Base-by-base conservation (phyloP, 2,113 vertebrate genomes). In the Pachycephala philippinensis region DNA sequence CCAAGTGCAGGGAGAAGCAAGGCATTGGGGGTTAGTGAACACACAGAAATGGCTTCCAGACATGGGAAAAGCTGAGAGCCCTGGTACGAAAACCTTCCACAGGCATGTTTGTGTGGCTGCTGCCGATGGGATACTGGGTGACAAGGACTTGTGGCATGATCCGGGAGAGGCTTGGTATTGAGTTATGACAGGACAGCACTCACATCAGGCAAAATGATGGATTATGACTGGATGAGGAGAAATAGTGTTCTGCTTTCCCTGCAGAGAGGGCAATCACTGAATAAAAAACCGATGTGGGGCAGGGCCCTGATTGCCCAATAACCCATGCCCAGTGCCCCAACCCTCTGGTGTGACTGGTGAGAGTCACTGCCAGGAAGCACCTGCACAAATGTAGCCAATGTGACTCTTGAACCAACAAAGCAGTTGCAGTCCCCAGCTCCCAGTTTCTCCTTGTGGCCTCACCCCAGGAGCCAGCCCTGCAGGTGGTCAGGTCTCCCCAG, bases 221-320 rank as follows among this genome's bases (percentile, higher is more conserved):
- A 22, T 37, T 5, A 37, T 71, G 35, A 59, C 33, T 64, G 30
- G 14, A 31, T 53, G 33, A 87, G 37, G 11, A 69, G 16, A 89
- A 64, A 60, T 0, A 0, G 9, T 37, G 1, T 23, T 83, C 45
- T 68, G 15, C 35, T 88, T 56, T 87, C 42, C 19, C 19, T 89
- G 16, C 13, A 42, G 39, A 74, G 50, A 37, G 14, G 24, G 27
- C 33, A 50, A 27, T 35, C 40, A 19, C 40, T 80, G 49, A 75
- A 42, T 50, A 12, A 63, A 64, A 79, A 54, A 37, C 8, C 1
- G 0, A 5, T 1, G 2, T 2, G 1, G 13, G 26, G 35, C 42
- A 63, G 31, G 28, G 35, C 30, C 20, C 30, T 45, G 12, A 26
- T 8, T 66, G 33, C 39, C 23, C 59, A 8, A 14, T 64, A 86